Base-by-base conservation (phyloP, 2,797 vertebrate genomes). In the Psittacula echo region DNA sequence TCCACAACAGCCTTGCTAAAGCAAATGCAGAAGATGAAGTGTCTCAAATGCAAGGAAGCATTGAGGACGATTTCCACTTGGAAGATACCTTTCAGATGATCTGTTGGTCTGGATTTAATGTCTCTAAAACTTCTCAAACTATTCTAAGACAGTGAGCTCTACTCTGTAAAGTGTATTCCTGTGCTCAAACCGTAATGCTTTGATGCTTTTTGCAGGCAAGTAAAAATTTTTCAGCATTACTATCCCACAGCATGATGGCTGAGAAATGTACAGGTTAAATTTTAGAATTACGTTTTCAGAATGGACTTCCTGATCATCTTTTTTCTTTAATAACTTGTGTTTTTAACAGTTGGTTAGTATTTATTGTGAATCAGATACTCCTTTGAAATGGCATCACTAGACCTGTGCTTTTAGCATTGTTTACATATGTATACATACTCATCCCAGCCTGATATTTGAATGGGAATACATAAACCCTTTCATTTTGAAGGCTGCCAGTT, bases 351-450 rank as follows among this genome's bases (percentile, higher is more conserved):
- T 61, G 26, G 37, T 89, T n/a, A 34, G 26, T 77, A 56, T 92
- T 75, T 76, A 61, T 24, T 72, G 13, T 15, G 51, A 85, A 75
- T 27, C 32, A 30, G 42, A 37, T 41, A 8, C 8, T 45, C n/a
- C n/a, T 84, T 67, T 87, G 39, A 76, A 86, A 70, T 14, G 30
- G 26, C 53, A 67, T 19, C 17, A 11, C 13, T 70, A 15, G 7
- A 5, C 20, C 75, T 62, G 34, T 81, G 47, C 44, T 48, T 75
- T 45, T 30, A 51, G 34, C n/a, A 54, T 9, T 44, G 41, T 19
- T 8, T 19, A 13, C 3, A 0, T n/a, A 44, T 4, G 11, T 15
- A 29, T 2, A 11, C 30, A 27, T 34, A 20, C 0, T 0, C 16
- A 34, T 24, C 16, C 7, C 11, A 83, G 39, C 19, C 39, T 60